phyloP scores from a whole-genome alignment of 2,888 invertebrate species.

The Belgica antarctica region DNA sequence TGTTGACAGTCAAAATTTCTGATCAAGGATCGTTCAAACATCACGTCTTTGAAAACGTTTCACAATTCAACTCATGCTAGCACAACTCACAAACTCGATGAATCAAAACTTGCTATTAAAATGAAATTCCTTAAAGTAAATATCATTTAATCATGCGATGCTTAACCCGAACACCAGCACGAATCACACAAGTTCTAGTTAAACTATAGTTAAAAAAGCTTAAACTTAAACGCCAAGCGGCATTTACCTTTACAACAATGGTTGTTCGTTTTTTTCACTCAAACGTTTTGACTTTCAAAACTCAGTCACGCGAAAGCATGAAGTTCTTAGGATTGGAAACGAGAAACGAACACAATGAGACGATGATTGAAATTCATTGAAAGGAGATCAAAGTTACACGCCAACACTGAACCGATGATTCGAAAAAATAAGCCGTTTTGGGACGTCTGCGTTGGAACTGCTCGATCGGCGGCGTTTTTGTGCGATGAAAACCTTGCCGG shows the following conservation, averaged over 20 bases:
- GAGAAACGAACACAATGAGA: slow-evolving; percentile 10
- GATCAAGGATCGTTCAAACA: neutral
- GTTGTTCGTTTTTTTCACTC: neutral
- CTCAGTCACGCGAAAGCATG: slow-evolving; percentile 16
- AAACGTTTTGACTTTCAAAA: neutral
- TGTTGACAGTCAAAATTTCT: neutral
- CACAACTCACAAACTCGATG: neutral
- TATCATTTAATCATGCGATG: slow-evolving; percentile 15
- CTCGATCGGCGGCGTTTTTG: too few species aligned
- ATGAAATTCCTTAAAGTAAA: neutral
- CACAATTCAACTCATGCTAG: neutral
- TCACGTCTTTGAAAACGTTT: neutral
- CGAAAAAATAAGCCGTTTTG: too few species aligned
- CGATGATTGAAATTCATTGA: slow-evolving; percentile 25
- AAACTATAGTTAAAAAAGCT: slow-evolving; percentile 11
- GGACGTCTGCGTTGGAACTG: neutral
- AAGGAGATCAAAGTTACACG: slow-evolving; percentile 24
- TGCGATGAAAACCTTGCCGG: too few species aligned
- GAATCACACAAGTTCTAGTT: neutral
- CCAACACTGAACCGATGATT: neutral
- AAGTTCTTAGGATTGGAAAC: neutral
- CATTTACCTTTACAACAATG: neutral
- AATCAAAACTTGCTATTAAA: neutral
- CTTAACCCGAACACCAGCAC: neutral
- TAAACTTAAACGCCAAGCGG: slow-evolving; percentile 20